Base-by-base conservation (phyloP, 2,113 vertebrate genomes). In the Oryctolagus cuniculus region DNA sequence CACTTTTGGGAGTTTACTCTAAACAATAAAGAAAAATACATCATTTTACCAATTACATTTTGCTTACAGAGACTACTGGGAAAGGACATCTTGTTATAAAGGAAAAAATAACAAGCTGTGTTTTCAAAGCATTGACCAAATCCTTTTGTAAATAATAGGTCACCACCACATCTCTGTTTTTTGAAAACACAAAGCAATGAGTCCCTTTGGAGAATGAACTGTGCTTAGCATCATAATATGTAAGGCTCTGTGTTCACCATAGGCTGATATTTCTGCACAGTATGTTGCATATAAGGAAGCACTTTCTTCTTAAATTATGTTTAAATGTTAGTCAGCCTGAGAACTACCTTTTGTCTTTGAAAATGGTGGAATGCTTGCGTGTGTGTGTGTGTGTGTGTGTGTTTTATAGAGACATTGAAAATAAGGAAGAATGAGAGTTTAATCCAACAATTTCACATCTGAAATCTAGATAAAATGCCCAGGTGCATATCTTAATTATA, bases 71-170 rank as follows among this genome's bases (percentile, higher is more conserved):
- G 34, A 66, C 19, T 10, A 51, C 44, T 36, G 11, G 34, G 44
- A 94, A 70, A 91, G 22, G 38, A 58, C 17, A 38, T 10, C 44
- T 34, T 55, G 21, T 70, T 77, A 2, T 80, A 89, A 81, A 87
- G 34, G 67, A 22, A 6, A 5, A 0, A 1, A 34, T 49, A 51
- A 1, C 0, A 24, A 12, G 16, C 61, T 61, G 19, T 6, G 1
- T 77, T 85, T 96, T 87, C 49, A 73, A 81, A 90, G n/a, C n/a
- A 84, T 66, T 70, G 22, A 25, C 22, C 15, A 53, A 58, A n/a
- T 93, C 29, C 75, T 87, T 69, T 21, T 89, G 25, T 89, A 93
- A 91, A 89, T 80, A 67, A 87, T 90, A 91, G 34, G 36, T 92
- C 87, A 94, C 29, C 0, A 38, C 15, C 29, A 36, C 19, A 87